phyloP scores from a whole-genome alignment of 2,797 vertebrate species.

The Danionella dracula region DNA sequence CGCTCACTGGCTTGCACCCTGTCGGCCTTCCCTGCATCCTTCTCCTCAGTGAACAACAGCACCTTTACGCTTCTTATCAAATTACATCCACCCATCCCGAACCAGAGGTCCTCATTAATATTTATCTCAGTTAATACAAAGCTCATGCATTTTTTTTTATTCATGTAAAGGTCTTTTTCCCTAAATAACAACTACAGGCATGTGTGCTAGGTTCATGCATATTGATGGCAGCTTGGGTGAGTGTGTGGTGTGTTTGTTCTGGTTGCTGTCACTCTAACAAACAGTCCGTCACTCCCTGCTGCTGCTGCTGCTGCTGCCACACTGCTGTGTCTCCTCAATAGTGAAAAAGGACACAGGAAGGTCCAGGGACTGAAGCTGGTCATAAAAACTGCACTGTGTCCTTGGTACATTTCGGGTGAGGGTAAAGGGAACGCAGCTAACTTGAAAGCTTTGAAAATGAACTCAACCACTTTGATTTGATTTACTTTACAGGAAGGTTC shows the following conservation, averaged over 20 bases:
- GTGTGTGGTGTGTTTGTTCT: conserved; percentile 8
- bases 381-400: not conserved
- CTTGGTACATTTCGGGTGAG: too few species aligned
- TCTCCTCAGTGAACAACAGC: not conserved
- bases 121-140: conserved; percentile 54
- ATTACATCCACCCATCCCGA: conserved; percentile 36
- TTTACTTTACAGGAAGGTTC: too few species aligned
- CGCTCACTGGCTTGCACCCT: conserved; percentile 30
- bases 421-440: too few species aligned
- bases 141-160: conserved; percentile 53
- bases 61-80: conserved; percentile 50
- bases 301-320: not conserved
- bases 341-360: not conserved
- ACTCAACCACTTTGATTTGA: too few species aligned
- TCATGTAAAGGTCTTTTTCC: conserved; percentile 48
- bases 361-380: not conserved
- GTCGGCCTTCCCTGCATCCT: conserved; percentile 23
- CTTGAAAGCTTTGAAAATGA: too few species aligned
- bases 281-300: conserved; percentile 2
- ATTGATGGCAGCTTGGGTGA: conserved; percentile 35
- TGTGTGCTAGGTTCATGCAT: conserved; percentile 36
- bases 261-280: conserved; percentile 29
- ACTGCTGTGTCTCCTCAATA: conserved; percentile 2
- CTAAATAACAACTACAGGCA: conserved; percentile 37
- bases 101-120: conserved; percentile 51